Evolutionary conservation across 1,140 invertebrate genomes (phyloP), one percentile per base, ranked within the genome.

Genomic region (Aphelenchoides fujianensis): DNA sequence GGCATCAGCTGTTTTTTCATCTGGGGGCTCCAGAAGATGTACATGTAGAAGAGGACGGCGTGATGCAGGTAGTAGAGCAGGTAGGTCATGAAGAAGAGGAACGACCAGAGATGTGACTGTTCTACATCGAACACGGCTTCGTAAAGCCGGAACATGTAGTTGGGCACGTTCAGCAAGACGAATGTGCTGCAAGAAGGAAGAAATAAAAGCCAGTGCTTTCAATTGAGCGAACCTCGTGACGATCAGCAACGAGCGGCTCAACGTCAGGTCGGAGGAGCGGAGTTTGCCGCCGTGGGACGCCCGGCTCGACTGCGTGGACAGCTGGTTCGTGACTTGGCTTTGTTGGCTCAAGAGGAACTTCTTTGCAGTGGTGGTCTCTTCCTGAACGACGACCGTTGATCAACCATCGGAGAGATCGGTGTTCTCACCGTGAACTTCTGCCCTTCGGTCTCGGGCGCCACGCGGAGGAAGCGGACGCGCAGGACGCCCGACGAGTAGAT

Each of bases 1-100:
- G 82, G 82, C 70, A 78, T 77, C 19, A 83, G 69, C 68, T 83
- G 82, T 62, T 83, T 83, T 63, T 83, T 83, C 82, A 83, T 83
- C 74, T 83, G 82, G 9, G 82, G 82, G 30, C 77, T 80, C 67
- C 70, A 81, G 23, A 74, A 73, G 36, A 79, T 77, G 37, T 69
- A 70, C 80, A 82, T 82, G 78, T 82, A 84, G 71, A 82, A 84
- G 9, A 82, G 74, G 27, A 81, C 80, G 23, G 80, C 78, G 61
- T 83, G 82, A 63, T 83, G 82, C 5, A 83, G 59, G 59, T 83
- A 83, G 73, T 83, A 83, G n/a, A 84, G 68, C 3, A 83, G 35
- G 64, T 78, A 84, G 28, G 81, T 75, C n/a, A 81, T 62, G 69
- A 83, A 83, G 57, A 79, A 72, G 2, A 81, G 36, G 37, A 84